Evolutionary conservation across 2,797 vertebrate genomes (phyloP).

Genomic region (Myotis daubentonii): DNA sequence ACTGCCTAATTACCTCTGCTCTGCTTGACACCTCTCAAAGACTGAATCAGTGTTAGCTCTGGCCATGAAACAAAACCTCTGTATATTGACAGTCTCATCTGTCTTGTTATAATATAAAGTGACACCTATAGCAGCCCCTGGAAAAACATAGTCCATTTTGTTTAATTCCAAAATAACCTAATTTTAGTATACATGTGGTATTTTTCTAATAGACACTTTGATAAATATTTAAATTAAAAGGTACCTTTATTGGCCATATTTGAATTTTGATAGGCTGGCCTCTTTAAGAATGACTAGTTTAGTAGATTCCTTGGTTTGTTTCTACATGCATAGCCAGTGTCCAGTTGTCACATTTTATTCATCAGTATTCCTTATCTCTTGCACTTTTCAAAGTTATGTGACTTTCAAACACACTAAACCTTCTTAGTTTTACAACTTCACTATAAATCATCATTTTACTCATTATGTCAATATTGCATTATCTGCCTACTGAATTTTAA

Average conservation of each 20-base stretch:
- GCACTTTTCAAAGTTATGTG: constrained; percentile 67
- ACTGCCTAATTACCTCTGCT: neutral
- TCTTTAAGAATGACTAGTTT: neutral
- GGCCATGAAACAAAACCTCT: constrained; percentile 32
- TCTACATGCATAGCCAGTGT: constrained; percentile 4
- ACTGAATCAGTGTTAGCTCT: constrained; percentile 40
- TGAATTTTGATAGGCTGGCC: neutral
- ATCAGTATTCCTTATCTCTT: constrained; percentile 65
- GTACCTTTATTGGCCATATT: neutral
- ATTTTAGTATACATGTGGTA: constrained; percentile 58
- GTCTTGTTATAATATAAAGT: constrained; percentile 45
- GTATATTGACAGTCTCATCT: neutral
- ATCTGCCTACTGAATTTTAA: constrained; percentile 67
- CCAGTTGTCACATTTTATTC: constrained; percentile 58
- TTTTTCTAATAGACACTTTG: constrained; percentile 20
- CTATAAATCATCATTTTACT: constrained; percentile 72
- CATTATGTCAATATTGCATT: constrained; percentile 63
- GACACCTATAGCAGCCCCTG: neutral
- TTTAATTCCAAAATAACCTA: constrained; percentile 33
- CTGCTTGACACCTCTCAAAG: neutral
- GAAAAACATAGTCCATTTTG: neutral
- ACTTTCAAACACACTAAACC: constrained; percentile 70
- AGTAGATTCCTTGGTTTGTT: neutral
- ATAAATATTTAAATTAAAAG: constrained; percentile 50
- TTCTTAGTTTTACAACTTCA: constrained; percentile 54